Base-by-base conservation (phyloP, 2,113 vertebrate species). In the Danionella cerebrum region DNA sequence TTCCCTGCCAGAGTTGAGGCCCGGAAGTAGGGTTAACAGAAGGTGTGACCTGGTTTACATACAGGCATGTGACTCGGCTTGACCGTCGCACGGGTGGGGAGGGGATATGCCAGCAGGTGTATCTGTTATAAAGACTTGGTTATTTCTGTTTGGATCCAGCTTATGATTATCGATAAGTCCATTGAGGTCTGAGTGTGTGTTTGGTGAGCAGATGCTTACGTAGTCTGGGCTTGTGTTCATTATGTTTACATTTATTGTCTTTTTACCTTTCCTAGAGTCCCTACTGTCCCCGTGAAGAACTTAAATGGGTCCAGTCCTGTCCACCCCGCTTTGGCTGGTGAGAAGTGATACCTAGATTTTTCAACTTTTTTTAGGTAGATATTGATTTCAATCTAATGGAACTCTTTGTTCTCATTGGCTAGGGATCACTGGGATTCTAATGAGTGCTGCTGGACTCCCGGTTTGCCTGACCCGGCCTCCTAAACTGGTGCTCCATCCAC, bases 391-490 rank as follows among this genome's bases (percentile, higher is more conserved):
- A n/a, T n/a, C 6, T 39, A 11, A 38, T 45, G 6, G 3, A 54
- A 45, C 6, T 29, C 10, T 47, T 1, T 50, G 13, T 27, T 59
- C 3, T 53, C 21, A 3, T 8, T 16, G 31, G 7, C 0, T 68
- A 98, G 95, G 95, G 21, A 98, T 98, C 79, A 98, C 95, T 0
- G 94, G 95, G 35, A 97, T 97, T 78, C 89, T 97, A 13, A 98
- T 98, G 94, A 98, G 95, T 0, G 94, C 94, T 0, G 95, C 94
- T 0, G 94, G 93, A 50, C 87, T 97, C 73, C 95, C 95, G 0
- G 95, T 97, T 65, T 96, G 94, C 71, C 86, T 97, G 79, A 96
- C 94, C 2, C 88, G 94, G 5, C 93, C 95, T 3, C 94, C 95
- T 21, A 94, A 95, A 76, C 85, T 94, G 76, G 90, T 95, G 78